These are phyloP conservation scores for Eriocheir sinensis DNA, from an alignment of 1,140 invertebrate genomes.

Conservation along the genomic window DNA sequence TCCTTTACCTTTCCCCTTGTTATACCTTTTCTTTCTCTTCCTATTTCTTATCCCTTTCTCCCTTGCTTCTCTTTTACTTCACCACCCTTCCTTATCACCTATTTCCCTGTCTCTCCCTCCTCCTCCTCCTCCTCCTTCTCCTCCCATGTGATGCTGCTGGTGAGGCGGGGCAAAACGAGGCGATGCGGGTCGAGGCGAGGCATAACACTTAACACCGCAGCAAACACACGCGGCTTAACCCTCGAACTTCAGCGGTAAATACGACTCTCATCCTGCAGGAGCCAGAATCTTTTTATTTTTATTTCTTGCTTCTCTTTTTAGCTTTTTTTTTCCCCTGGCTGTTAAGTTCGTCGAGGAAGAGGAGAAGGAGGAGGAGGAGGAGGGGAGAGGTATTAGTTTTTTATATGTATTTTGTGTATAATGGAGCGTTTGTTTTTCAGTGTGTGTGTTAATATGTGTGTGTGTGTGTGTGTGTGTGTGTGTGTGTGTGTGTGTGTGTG, in stretches of 20 bases:
- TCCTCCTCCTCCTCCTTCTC: not conserved
- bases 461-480: not conserved
- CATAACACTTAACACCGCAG: not conserved
- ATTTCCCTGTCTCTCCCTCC: not conserved
- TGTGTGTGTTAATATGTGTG: not conserved
- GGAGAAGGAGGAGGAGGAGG: not conserved
- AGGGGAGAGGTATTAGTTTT: not conserved
- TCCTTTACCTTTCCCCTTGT: too few species aligned
- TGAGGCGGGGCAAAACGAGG: too few species aligned
- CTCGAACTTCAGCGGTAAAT: constrained; percentile 23
- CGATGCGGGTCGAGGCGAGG: not conserved
- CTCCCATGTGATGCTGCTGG: not conserved
- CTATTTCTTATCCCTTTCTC: not conserved
- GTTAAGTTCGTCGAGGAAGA: not conserved
- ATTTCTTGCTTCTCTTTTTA: not conserved
- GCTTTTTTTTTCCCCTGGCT: not conserved
- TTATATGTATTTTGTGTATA: not conserved
- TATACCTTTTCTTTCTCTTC: not conserved
- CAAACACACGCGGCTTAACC: not conserved
- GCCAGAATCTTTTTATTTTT: not conserved
- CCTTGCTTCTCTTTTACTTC: not conserved
- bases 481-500: not conserved
- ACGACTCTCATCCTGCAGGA: not conserved
- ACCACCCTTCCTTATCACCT: not conserved
- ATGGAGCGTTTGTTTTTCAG: too few species aligned